phyloP scores from a whole-genome alignment of 2,113 vertebrate species.

The Microtus ochrogaster region DNA sequence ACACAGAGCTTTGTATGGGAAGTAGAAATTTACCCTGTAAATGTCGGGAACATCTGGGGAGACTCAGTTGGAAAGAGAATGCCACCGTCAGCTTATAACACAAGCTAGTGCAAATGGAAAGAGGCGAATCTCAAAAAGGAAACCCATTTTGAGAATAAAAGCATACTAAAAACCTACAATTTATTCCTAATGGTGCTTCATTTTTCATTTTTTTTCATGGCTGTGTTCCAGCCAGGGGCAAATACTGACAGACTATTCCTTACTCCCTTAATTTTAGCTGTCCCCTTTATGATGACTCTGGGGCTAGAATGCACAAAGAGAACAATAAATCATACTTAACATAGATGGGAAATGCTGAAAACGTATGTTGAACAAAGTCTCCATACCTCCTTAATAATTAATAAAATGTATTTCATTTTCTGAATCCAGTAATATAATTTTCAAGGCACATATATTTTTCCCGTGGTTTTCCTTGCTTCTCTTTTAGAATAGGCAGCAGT shows the following conservation, averaged over 20 bases:
- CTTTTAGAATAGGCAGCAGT: background rate
- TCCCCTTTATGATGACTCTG: conserved; percentile 63
- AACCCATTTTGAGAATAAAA: conserved; percentile 78
- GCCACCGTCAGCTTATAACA: conserved; percentile 76
- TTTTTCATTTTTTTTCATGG: conserved; percentile 73
- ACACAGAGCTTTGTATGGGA: conserved; percentile 65
- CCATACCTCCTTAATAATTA: conserved; percentile 67
- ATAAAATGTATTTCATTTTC: conserved; percentile 58
- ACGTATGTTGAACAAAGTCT: conserved; percentile 43
- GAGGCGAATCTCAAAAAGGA: conserved; percentile 75
- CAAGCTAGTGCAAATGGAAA: conserved; percentile 73
- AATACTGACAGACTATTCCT: conserved; percentile 65
- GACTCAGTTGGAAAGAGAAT: conserved; percentile 69
- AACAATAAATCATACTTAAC: conserved; percentile 70
- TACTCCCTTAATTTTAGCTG: conserved; percentile 72
- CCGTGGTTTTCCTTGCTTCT: background rate
- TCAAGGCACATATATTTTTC: conserved; percentile 50
- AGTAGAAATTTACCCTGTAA: conserved; percentile 67
- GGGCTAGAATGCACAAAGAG: conserved; percentile 55
- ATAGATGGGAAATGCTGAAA: conserved; percentile 28
- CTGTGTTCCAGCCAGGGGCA: conserved; percentile 64
- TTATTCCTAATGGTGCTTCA: conserved; percentile 77
- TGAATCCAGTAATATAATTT: conserved; percentile 53
- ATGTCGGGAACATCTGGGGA: conserved; percentile 74
- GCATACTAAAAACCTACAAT: conserved; percentile 73